These are phyloP conservation scores for Hyposmocoma kahamanoa DNA, from an alignment of 1,140 invertebrate genomes.

Conservation along the genomic window DNA sequence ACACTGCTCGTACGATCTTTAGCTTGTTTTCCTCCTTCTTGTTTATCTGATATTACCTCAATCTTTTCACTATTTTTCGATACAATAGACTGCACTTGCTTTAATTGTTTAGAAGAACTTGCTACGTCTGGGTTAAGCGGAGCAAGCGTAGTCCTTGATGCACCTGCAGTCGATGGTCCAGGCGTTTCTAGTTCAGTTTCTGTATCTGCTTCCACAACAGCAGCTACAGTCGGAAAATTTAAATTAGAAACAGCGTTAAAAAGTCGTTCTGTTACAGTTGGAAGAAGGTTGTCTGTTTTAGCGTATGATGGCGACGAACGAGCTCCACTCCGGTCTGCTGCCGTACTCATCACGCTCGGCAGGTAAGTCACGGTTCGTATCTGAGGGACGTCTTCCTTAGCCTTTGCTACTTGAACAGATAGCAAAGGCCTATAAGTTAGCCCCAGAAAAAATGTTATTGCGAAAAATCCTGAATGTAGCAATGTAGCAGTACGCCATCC, in stretches of 20 bases:
- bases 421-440: constrained; percentile 53
- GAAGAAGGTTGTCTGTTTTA: constrained; percentile 25
- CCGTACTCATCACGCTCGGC: constrained; percentile 43
- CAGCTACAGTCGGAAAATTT: constrained; percentile 57
- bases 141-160: constrained; percentile 46
- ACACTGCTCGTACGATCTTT: too few species aligned
- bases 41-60: too few species aligned
- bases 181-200: constrained; percentile 22
- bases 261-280: constrained; percentile 46
- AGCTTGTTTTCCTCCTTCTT: too few species aligned
- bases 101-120: constrained; percentile 48
- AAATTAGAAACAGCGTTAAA: constrained; percentile 54
- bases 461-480: constrained; percentile 78
- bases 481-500: constrained; percentile 84
- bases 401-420: constrained; percentile 44
- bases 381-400: constrained; percentile 32
- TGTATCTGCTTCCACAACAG: constrained; percentile 35
- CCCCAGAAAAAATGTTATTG: constrained; percentile 44
- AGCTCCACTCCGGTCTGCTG: constrained; percentile 19
- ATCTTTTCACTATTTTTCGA: constrained; percentile 48
- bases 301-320: background rate
- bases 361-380: constrained; percentile 63
- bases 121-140: constrained; percentile 39
- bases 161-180: constrained; percentile 19
- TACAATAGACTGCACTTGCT: constrained; percentile 58